Evolutionary conservation across 1,140 invertebrate species (phyloP).

Genomic region (Druon quercuslanigerum): DNA sequence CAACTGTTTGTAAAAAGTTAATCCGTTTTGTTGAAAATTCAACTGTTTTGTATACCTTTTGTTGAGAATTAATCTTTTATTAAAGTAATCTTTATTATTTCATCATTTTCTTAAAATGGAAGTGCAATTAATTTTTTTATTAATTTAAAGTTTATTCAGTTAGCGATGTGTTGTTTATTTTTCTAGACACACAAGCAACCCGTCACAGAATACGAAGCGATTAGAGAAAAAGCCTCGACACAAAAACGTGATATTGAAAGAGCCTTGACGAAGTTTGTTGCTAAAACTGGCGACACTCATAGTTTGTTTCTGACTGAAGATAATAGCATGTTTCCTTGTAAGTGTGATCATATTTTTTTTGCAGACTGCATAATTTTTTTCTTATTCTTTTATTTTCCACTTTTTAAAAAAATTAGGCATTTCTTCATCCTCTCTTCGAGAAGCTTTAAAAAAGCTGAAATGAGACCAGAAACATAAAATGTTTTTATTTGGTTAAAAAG

Average conservation of each 20-base stretch:
- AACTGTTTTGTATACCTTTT: no score
- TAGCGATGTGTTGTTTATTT: background rate
- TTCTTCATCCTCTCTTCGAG: no score
- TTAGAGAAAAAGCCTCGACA: slow-evolving; percentile 93
- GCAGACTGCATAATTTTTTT: background rate
- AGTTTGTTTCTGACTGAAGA: slow-evolving; percentile 93
- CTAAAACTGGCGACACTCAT: slow-evolving; percentile 94
- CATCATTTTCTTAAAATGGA: background rate
- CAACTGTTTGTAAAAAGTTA: no score
- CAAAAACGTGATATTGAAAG: slow-evolving; percentile 96
- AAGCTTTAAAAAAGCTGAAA: no score
- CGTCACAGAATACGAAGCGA: slow-evolving; percentile 97
- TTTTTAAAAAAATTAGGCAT: no score
- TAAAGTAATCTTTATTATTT: slow-evolving; percentile 23
- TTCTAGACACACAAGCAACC: slow-evolving; percentile 95
- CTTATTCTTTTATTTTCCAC: no score
- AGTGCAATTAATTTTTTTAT: slow-evolving; percentile 1
- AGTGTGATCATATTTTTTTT: slow-evolving; percentile 66
- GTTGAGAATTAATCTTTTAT: no score
- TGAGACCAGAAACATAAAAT: no score
- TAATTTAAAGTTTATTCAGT: no score
- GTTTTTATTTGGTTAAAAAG: no score
- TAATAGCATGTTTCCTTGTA: slow-evolving; percentile 89
- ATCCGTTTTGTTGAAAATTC: no score
- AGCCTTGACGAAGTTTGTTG: slow-evolving; percentile 94